Percentiles rank a stretch among this genome's conserved stretches.
Evolutionary conservation across 2,113 vertebrate genomes (phyloP).

Genomic region (Budorcas taxicolor): DNA sequence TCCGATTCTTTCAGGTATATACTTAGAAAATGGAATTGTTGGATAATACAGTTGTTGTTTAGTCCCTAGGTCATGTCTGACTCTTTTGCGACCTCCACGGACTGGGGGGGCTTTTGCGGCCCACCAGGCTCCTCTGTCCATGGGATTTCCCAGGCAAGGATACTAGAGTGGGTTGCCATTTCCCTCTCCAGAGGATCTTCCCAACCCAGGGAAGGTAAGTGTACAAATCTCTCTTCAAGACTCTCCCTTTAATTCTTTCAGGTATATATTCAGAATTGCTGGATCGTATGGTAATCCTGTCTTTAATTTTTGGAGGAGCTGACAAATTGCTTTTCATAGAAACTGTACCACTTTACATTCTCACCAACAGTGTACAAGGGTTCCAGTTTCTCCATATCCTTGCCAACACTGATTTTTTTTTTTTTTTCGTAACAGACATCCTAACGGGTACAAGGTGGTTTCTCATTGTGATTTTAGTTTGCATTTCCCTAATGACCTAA

Average conservation of each 20-base stretch:
- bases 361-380: neutral
- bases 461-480: neutral
- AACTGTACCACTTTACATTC: neutral
- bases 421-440: neutral
- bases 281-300: too few species aligned
- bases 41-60: neutral
- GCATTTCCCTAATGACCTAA: neutral
- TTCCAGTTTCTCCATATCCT: neutral
- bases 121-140: neutral
- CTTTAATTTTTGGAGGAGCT: neutral
- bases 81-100: neutral
- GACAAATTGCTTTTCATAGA: neutral
- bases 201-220: neutral
- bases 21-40: neutral
- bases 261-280: neutral
- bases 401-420: neutral
- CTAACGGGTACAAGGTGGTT: rapidly evolving
- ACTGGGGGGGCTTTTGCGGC: too few species aligned
- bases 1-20: neutral
- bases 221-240: too few species aligned
- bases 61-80: neutral
- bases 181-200: neutral
- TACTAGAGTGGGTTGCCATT: neutral
- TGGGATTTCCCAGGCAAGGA: neutral
- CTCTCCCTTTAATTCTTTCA: neutral